Conservation (phyloP, 2,797 vertebrate species). For the Sphenopsis melanotis region DNA sequence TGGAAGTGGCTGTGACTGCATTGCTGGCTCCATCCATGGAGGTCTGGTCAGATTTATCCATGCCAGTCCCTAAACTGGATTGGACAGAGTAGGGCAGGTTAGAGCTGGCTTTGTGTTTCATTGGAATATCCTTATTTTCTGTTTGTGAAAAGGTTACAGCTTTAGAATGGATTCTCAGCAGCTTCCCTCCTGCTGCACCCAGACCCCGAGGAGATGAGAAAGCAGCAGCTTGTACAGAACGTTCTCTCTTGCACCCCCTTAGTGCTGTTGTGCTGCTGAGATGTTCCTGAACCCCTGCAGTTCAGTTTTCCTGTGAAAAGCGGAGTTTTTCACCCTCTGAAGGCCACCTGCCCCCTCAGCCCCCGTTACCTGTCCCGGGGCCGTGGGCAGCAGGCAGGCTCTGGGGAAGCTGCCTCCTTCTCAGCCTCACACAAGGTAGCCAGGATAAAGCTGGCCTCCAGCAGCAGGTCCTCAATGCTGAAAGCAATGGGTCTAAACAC, state of each 20-base stretch:
- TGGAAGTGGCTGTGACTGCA: not conserved
- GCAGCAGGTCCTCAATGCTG: constrained; percentile 80
- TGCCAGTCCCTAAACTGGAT: not conserved
- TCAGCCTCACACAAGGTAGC: constrained; percentile 80
- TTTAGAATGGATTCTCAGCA: not conserved
- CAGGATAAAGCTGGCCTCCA: constrained; percentile 87
- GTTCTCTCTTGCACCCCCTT: not conserved
- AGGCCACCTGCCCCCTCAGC: not conserved
- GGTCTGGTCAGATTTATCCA: not conserved
- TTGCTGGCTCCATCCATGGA: not conserved
- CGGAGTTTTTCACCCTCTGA: not conserved
- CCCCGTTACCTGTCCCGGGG: constrained; percentile 40
- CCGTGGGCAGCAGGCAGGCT: not conserved
- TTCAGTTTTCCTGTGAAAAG: not conserved
- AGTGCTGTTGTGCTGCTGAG: accelerated
- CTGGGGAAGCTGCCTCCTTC: constrained; percentile 58
- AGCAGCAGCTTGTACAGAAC: accelerated
- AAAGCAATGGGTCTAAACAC: constrained; percentile 85
- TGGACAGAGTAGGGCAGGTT: not conserved
- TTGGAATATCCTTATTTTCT: not conserved
- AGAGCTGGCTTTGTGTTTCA: not conserved
- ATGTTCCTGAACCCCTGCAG: not conserved
- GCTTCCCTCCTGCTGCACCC: not conserved
- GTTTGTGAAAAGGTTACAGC: not conserved
- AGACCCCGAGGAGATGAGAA: accelerated